Evolutionary conservation across 2,797 vertebrate species (phyloP).

Genomic region (Myoxocephalus aenaeus): DNA sequence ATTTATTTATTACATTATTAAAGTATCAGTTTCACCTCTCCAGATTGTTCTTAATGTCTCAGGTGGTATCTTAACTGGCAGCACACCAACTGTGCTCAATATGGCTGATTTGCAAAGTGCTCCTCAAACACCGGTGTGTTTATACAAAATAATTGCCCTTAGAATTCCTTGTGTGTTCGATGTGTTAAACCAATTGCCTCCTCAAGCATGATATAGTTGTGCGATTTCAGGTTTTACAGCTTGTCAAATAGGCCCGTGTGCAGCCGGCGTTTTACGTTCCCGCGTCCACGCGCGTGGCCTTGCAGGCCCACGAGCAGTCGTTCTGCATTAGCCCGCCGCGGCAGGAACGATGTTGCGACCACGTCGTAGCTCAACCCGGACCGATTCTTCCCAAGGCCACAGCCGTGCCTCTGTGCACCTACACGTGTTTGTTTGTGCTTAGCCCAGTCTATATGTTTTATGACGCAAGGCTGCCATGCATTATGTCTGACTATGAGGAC

Average conservation of each 20-base stretch:
- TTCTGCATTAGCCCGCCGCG: constrained; percentile 47
- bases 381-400: constrained; percentile 55
- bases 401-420: not conserved
- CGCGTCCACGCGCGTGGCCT: constrained; percentile 50
- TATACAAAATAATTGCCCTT: too few species aligned
- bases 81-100: not conserved
- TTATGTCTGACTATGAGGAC: constrained; percentile 48
- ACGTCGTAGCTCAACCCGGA: constrained; percentile 46
- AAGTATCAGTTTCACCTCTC: too few species aligned
- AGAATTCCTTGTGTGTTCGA: not conserved
- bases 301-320: constrained; percentile 45
- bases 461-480: constrained; percentile 32
- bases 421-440: constrained; percentile 31
- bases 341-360: constrained; percentile 19
- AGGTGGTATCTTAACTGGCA: not conserved
- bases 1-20: not conserved
- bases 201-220: constrained; percentile 32
- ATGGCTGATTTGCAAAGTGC: not conserved
- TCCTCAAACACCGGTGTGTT: not conserved
- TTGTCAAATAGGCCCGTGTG: constrained; percentile 41
- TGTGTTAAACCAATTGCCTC: not conserved
- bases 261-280: constrained; percentile 62
- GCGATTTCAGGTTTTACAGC: constrained; percentile 60
- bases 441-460: constrained; percentile 43
- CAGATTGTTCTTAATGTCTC: not conserved